Evolutionary conservation across 2,113 vertebrate genomes (phyloP).

Genomic region (Erpornis zantholeuca): DNA sequence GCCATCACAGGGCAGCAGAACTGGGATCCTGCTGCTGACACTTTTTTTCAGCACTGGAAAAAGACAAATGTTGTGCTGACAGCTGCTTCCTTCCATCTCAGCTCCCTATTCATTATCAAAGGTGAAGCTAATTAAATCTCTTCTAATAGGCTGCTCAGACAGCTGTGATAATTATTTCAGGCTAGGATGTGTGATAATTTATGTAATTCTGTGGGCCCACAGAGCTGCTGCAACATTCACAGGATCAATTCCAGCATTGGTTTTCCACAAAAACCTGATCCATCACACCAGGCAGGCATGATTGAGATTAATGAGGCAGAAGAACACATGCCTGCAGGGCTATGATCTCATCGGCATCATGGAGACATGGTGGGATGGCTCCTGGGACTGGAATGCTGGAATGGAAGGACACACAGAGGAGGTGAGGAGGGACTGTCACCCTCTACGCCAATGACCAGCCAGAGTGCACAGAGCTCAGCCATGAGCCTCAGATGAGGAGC

Average conservation of each 20-base stretch:
- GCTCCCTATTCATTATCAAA: slow-evolving; percentile 29
- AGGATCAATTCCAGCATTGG: not conserved
- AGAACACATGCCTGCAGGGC: not conserved
- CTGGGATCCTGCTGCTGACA: not conserved
- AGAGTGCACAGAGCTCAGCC: not conserved
- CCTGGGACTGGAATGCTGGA: not conserved
- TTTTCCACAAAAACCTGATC: slow-evolving; percentile 29
- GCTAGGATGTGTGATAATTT: slow-evolving; percentile 8
- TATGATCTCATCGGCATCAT: not conserved
- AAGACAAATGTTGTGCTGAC: not conserved
- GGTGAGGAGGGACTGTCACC: not conserved
- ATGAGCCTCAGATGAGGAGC: not conserved
- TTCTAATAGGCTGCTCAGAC: slow-evolving; percentile 10
- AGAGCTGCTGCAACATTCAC: not conserved
- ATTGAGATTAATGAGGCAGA: slow-evolving; percentile 16
- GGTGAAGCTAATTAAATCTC: slow-evolving; percentile 39
- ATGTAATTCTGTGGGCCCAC: not conserved
- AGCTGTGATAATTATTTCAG: slow-evolving; percentile 13
- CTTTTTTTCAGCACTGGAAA: not conserved
- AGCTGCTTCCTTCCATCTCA: slow-evolving; percentile 16
- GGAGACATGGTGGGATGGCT: not conserved
- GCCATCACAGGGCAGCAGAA: not conserved
- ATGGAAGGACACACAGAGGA: not conserved
- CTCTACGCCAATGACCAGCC: not conserved
- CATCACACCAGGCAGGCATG: not conserved